These are phyloP conservation scores for Cataglyphis albicans DNA, from an alignment of 2,888 invertebrate species.

Conservation along the genomic window DNA sequence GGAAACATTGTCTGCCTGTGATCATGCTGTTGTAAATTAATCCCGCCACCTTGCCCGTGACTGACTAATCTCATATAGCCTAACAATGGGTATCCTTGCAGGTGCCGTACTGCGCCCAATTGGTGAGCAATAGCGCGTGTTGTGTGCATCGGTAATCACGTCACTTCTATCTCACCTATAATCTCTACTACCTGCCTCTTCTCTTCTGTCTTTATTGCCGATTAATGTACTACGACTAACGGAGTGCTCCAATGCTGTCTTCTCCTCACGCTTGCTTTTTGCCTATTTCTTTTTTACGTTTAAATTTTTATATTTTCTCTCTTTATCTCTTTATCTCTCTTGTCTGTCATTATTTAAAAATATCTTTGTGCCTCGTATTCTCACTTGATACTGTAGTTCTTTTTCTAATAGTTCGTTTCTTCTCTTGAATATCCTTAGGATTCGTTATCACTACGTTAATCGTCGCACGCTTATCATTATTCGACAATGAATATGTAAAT, in stretches of 20 bases:
- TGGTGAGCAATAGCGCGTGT: conserved; percentile 98
- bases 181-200: conserved; percentile 78
- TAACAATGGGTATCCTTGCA: conserved; percentile 87
- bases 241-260: conserved; percentile 69
- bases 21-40: conserved; percentile 74
- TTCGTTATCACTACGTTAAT: conserved; percentile 51
- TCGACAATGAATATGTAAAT: conserved; percentile 44
- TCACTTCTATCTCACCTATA: conserved; percentile 90
- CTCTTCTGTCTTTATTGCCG: conserved; percentile 65
- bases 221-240: conserved; percentile 60
- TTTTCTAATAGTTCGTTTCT: neutral
- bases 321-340: conserved; percentile 20
- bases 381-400: neutral
- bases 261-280: conserved; percentile 61
- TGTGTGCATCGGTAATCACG: conserved; percentile 97
- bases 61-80: conserved; percentile 82
- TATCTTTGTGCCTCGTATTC: neutral
- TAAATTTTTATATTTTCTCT: conserved; percentile 20
- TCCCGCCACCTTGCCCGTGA: conserved; percentile 76
- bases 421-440: conserved; percentile 23
- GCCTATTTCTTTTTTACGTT: conserved; percentile 6
- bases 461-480: conserved; percentile 65
- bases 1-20: conserved; percentile 49
- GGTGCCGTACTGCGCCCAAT: conserved; percentile 97
- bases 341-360: neutral